A percentile compares a stretch with the other conserved stretches of the same genome.
Evolutionary conservation across 2,113 vertebrate genomes (phyloP).

Genomic region (Indicator maculatus): DNA sequence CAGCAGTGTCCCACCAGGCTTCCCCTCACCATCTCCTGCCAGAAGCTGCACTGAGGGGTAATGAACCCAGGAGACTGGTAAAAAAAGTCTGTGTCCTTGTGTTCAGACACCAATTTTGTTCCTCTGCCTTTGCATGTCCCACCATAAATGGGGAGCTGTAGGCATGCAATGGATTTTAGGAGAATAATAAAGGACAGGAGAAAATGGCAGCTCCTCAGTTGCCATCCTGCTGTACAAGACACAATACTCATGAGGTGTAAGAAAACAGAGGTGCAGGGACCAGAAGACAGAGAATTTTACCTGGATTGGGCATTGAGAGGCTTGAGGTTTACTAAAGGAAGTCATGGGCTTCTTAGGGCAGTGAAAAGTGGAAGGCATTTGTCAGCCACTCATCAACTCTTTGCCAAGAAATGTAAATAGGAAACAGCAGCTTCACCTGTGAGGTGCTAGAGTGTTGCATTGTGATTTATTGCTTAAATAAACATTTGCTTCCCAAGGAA

Average conservation of each 20-base stretch:
- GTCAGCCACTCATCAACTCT: background rate
- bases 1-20: rapidly evolving
- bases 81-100: background rate
- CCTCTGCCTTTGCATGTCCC: background rate
- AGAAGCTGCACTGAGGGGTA: background rate
- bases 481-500: background rate
- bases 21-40: background rate
- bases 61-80: background rate
- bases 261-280: background rate
- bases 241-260: background rate
- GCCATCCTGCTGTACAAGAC: background rate
- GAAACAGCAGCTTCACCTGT: background rate
- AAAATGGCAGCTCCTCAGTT: background rate
- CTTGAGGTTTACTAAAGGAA: background rate
- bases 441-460: background rate
- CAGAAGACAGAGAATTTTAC: background rate
- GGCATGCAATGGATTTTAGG: background rate
- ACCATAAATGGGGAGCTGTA: background rate
- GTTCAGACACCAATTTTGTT: background rate
- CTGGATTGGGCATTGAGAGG: background rate
- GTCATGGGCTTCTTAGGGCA: rapidly evolving
- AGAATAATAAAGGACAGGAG: background rate
- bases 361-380: background rate
- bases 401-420: background rate
- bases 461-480: background rate